phyloP scores from a whole-genome alignment of 1,140 invertebrate genomes.

The Centruroides vittatus region DNA sequence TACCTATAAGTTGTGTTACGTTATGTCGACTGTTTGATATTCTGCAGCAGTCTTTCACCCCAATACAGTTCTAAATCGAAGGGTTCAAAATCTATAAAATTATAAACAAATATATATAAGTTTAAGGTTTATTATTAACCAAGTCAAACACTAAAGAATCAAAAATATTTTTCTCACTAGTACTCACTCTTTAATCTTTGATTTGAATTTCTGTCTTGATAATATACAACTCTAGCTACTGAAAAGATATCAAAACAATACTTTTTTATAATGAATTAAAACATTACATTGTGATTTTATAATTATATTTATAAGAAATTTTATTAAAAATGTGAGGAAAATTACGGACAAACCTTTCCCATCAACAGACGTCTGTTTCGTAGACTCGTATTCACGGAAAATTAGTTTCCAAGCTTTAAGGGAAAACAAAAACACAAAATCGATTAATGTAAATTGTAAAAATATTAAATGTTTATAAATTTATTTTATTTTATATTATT shows the following conservation, averaged over 20 bases:
- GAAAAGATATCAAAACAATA: background rate
- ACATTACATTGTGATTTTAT: background rate
- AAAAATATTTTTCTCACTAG: background rate
- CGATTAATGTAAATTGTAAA: too few species aligned
- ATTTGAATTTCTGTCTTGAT: slow-evolving; percentile 8
- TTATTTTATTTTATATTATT: too few species aligned
- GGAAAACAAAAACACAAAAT: background rate
- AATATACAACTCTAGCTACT: slow-evolving; percentile 15
- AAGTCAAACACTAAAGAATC: background rate
- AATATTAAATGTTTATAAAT: too few species aligned
- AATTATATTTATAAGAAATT: background rate
- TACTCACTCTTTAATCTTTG: slow-evolving; percentile 12
- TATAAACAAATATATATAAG: background rate
- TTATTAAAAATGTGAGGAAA: too few species aligned
- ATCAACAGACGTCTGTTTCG: slow-evolving; percentile 2
- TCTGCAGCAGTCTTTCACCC: slow-evolving; percentile 65
- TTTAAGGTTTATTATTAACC: background rate
- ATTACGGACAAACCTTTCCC: background rate
- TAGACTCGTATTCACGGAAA: background rate
- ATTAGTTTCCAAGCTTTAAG: background rate
- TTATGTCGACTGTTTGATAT: slow-evolving; percentile 19
- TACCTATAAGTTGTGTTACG: slow-evolving; percentile 1
- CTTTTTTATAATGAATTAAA: background rate
- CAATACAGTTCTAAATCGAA: slow-evolving; percentile 78
- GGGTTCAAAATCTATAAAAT: slow-evolving; percentile 55